Evolutionary conservation across 2,113 vertebrate species (phyloP), one percentile per base, ranked within the genome.

Genomic region (Penelope pileata): DNA sequence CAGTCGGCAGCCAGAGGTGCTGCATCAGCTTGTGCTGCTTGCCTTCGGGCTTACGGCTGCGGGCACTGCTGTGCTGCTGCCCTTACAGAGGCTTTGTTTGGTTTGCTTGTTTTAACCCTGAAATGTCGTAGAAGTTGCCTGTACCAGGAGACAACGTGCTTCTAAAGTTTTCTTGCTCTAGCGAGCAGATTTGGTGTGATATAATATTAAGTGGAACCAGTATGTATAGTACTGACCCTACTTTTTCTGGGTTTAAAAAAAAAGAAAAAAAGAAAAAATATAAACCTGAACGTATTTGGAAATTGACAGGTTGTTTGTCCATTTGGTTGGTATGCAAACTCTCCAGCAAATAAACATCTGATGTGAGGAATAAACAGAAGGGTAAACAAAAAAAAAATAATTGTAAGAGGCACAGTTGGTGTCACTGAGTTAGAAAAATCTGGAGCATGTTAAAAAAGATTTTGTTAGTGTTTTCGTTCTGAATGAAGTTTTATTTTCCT

Each of bases 401-500:
- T 45, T 45, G 34, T 83, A 63, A 80, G 86, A 68, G 72, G 64
- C 40, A 24, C 77, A 48, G 83, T 93, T 91, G 73, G 66, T 95
- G 88, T 73, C 62, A 77, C 60, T 2, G 48, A 63, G 38, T 92
- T 93, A 63, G 48, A 53, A 78, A 22, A 86, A 93, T 90, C 82
- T 95, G 86, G 94, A 94, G 90, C 89, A 87, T 0, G 40, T 95
- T 93, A 29, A 7, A 78, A n/a, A 69, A 78, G 56, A 51, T 22
- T 6, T 88, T 80, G 67, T 95, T 95, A 82, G 80, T 89, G 84
- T 97, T 97, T 94, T 95, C 24, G 1, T 91, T 77, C 79, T 93
- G 93, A 78, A 88, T 96, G 95, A 84, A 93, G 89, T 91, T 89
- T 85, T n/a, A n/a, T n/a, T 78, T 90, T 80, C 77, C 90, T 86